phyloP scores from a whole-genome alignment of 2,113 vertebrate genomes.

The Diadophis punctatus region DNA sequence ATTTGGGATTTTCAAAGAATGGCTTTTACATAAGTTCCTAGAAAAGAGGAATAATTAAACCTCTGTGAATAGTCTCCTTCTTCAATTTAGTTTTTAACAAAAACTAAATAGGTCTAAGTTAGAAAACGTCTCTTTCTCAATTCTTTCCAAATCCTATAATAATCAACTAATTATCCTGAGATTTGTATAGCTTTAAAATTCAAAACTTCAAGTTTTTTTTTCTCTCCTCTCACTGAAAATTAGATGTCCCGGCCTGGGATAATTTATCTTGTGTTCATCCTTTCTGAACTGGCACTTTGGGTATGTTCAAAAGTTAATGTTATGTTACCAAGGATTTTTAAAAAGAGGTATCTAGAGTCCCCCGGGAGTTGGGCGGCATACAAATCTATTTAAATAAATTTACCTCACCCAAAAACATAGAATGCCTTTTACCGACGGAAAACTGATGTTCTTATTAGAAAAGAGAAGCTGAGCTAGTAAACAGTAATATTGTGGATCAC shows the following conservation, averaged over 20 bases:
- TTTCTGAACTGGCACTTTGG: background rate
- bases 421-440: background rate
- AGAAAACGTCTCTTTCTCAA: background rate
- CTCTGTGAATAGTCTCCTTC: background rate
- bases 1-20: background rate
- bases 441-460: background rate
- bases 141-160: background rate
- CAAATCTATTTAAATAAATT: too few species aligned
- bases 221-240: background rate
- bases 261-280: background rate
- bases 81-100: background rate
- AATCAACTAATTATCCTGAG: background rate
- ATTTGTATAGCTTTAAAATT: background rate
- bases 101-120: background rate
- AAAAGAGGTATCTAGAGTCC: too few species aligned
- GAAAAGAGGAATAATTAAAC: background rate
- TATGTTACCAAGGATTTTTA: background rate
- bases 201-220: background rate
- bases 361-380: too few species aligned
- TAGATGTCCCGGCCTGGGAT: background rate
- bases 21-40: background rate
- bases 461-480: background rate
- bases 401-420: background rate
- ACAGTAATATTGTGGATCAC: background rate
- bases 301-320: background rate